Percentiles rank a stretch among this genome's conserved stretches.
Conservation (phyloP, 2,888 invertebrate genomes). For the Agrotis puta region DNA sequence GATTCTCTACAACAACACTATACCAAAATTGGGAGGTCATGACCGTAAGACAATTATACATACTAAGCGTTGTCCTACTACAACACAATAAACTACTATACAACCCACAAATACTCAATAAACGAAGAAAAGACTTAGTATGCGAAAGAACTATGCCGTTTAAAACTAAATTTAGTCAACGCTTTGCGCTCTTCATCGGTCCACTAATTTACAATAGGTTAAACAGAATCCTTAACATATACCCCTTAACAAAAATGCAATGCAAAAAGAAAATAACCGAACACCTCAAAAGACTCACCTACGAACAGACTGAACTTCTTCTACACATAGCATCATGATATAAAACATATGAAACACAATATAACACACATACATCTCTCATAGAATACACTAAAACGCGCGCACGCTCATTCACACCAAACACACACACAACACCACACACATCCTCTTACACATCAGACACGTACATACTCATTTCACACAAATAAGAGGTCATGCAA, state of each 20-base stretch:
- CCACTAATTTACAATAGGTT: background rate
- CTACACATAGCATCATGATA: background rate
- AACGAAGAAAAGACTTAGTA: background rate
- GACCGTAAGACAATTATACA: too few relatives aligned
- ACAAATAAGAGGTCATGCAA: too few relatives aligned
- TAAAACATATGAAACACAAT: background rate
- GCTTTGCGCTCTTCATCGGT: background rate
- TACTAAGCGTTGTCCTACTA: background rate
- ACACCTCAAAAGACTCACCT: conserved; percentile 1
- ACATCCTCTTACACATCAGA: too few relatives aligned
- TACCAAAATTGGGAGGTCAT: too few relatives aligned
- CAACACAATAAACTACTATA: background rate
- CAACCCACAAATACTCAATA: background rate
- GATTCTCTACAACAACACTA: too few relatives aligned
- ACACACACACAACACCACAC: too few relatives aligned
- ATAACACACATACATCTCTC: too few relatives aligned
- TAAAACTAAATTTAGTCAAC: background rate
- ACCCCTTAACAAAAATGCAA: background rate
- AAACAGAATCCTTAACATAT: background rate
- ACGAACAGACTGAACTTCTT: background rate
- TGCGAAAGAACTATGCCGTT: background rate
- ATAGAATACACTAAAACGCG: too few relatives aligned
- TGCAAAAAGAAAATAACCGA: background rate
- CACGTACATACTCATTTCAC: too few relatives aligned
- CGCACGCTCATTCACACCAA: too few relatives aligned